Percentiles rank a stretch among this genome's conserved stretches.
phyloP scores from a whole-genome alignment of 1,140 invertebrate genomes.

The Drosophila yakuba region DNA sequence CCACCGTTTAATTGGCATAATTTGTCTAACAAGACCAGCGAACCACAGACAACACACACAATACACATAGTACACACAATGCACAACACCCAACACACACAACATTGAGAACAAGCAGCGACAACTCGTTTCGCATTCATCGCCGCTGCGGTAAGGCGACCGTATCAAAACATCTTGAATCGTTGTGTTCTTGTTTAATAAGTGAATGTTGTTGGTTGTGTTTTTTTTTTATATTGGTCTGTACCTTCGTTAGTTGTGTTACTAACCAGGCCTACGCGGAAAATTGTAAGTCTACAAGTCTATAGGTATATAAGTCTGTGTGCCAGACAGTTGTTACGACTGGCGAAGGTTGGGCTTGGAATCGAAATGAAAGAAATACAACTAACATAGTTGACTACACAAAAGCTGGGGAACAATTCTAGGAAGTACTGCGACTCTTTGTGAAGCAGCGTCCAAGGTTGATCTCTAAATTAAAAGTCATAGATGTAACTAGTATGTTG shows the following conservation, averaged over 20 bases:
- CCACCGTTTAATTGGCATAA: slow-evolving; percentile 80
- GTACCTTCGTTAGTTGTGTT: slow-evolving; percentile 17
- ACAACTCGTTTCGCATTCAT: slow-evolving; percentile 67
- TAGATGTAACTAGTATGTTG: background rate
- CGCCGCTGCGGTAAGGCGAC: slow-evolving; percentile 31
- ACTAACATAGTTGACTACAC: background rate
- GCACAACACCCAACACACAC: background rate
- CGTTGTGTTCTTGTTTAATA: slow-evolving; percentile 44
- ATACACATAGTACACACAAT: too few species aligned
- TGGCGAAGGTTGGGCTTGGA: slow-evolving; percentile 20
- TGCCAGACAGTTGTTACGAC: slow-evolving; percentile 37
- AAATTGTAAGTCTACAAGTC: slow-evolving; percentile 18
- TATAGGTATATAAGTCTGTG: background rate
- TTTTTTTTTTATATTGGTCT: background rate
- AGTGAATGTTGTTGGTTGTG: slow-evolving; percentile 48
- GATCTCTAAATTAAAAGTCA: background rate
- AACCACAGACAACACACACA: slow-evolving; percentile 24
- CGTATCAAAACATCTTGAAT: slow-evolving; percentile 57
- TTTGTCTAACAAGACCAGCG: slow-evolving; percentile 79
- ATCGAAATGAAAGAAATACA: slow-evolving; percentile 28
- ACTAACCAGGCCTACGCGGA: slow-evolving; percentile 51
- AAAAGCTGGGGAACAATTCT: slow-evolving; percentile 8
- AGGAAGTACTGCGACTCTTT: background rate
- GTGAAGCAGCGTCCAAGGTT: slow-evolving; percentile 11
- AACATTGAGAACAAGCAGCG: slow-evolving; percentile 10